Conservation (phyloP, 2,797 vertebrate genomes). For the Chromobotia macracanthus region DNA sequence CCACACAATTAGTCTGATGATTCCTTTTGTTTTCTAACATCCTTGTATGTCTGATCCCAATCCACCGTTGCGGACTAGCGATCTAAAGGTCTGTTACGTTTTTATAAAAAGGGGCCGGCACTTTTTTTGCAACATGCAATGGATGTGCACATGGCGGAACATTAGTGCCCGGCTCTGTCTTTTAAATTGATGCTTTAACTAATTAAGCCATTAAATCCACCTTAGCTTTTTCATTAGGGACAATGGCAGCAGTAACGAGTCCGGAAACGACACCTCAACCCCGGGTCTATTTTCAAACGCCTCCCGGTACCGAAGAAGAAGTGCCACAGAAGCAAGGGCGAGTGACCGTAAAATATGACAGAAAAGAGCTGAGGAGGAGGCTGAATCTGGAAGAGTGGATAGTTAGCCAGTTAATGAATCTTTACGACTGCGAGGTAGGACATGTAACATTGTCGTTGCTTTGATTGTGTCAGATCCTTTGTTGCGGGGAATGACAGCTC, state of each 20-base stretch:
- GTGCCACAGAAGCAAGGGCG: conserved; percentile 82
- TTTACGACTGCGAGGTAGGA: conserved; percentile 85
- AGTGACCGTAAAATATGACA: conserved; percentile 88
- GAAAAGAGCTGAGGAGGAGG: conserved; percentile 85
- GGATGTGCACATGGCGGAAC: conserved; percentile 52
- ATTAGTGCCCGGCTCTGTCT: conserved; percentile 41
- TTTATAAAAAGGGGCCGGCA: conserved; percentile 1
- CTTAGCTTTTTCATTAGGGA: conserved; percentile 40
- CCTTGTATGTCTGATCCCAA: conserved; percentile 12
- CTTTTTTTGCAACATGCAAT: conserved; percentile 47
- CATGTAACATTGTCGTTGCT: conserved; percentile 23
- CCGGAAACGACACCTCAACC: conserved; percentile 66
- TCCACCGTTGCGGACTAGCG: conserved; percentile 1
- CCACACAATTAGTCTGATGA: conserved; percentile 38
- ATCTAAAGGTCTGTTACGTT: conserved; percentile 17
- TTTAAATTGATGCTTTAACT: conserved; percentile 25
- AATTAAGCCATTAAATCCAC: conserved; percentile 27
- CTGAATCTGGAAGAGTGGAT: conserved; percentile 88
- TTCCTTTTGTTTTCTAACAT: conserved; percentile 1
- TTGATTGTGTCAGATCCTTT: conserved; percentile 39
- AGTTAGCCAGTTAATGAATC: conserved; percentile 85
- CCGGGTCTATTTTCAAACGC: conserved; percentile 69
- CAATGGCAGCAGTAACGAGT: conserved; percentile 67
- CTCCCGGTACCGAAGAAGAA: conserved; percentile 65
- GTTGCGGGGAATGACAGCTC: conserved; percentile 40